Evolutionary conservation across 2,888 invertebrate genomes (phyloP), one percentile per base, ranked within the genome.

Genomic region (Lithodes maja): DNA sequence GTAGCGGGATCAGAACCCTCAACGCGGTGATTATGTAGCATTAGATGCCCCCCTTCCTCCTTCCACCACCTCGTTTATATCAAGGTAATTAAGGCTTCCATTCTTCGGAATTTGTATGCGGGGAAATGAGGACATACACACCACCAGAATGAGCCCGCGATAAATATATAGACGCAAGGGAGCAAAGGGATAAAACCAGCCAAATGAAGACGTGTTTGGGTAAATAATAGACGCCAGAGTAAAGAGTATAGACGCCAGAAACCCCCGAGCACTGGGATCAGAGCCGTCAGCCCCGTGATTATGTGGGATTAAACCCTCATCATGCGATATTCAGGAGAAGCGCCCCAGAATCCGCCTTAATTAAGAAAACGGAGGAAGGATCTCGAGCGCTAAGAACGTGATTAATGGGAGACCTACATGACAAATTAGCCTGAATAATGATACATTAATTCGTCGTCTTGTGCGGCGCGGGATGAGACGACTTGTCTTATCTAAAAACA

Each of bases 371-470:
- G 87, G 69, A 87, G 83, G 83, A 78, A 79, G 87, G 87, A 83
- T 87, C 78, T 69, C 69, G 71, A 71, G 87, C 79, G 87, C 87
- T 87, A 87, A 87, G 87, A 53, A 77, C 79, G 87, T 87, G 87
- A 87, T 87, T 87, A 87, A 87, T 87, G 87, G 83, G 55, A 68
- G 87, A 87, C 83, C 83, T 83, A 87, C 87, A 87, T 87, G 87
- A 87, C 87, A 87, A 87, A 87, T 87, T 87, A 87, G 87, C 79
- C 83, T 83, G 87, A 87, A 87, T 87, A 87, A 87, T 83, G 87
- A 87, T 83, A 83, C 87, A 87, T 87, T 87, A 87, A 87, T 87
- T 87, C 87, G 87, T 87, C 83, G 68, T 83, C 83, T 75, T 68
- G 87, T 78, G 71, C 49, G 80, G 79, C 71, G n/a, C 17, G 83